These are phyloP conservation scores for Fratercula arctica DNA, from an alignment of 2,797 vertebrate species.

Conservation along the genomic window DNA sequence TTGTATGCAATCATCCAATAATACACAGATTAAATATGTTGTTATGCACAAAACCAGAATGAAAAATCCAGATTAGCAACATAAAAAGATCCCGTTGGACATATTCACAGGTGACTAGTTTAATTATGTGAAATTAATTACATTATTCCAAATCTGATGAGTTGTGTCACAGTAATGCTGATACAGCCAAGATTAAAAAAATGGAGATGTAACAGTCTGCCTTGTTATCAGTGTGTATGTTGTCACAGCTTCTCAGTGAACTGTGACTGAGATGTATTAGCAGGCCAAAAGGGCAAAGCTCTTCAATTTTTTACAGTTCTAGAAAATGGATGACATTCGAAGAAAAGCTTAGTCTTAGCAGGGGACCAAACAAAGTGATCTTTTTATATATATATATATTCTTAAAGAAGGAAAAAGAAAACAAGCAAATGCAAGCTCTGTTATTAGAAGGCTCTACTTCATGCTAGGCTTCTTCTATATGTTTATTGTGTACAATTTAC, in stretches of 20 bases:
- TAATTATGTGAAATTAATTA: constrained; percentile 46
- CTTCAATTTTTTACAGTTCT: constrained; percentile 61
- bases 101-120: background rate
- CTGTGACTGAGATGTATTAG: constrained; percentile 60
- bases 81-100: background rate
- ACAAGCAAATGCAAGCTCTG: background rate
- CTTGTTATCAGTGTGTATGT: constrained; percentile 53
- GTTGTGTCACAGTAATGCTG: constrained; percentile 34
- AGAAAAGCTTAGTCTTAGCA: constrained; percentile 55
- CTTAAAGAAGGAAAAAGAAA: constrained; percentile 14
- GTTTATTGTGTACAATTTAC: constrained; percentile 64
- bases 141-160: constrained; percentile 29
- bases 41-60: background rate
- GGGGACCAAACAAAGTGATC: constrained; percentile 33
- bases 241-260: constrained; percentile 59
- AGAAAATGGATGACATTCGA: constrained; percentile 66
- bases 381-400: background rate
- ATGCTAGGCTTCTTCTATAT: constrained; percentile 35
- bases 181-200: constrained; percentile 43
- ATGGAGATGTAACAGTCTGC: constrained; percentile 3
- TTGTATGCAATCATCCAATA: background rate
- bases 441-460: constrained; percentile 48
- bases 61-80: background rate
- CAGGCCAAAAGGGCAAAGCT: constrained; percentile 62
- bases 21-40: background rate